A percentile compares a stretch with the other conserved stretches of the same genome.
These are phyloP conservation scores for Argopecten irradians DNA, from an alignment of 1,140 invertebrate genomes.

Conservation along the genomic window DNA sequence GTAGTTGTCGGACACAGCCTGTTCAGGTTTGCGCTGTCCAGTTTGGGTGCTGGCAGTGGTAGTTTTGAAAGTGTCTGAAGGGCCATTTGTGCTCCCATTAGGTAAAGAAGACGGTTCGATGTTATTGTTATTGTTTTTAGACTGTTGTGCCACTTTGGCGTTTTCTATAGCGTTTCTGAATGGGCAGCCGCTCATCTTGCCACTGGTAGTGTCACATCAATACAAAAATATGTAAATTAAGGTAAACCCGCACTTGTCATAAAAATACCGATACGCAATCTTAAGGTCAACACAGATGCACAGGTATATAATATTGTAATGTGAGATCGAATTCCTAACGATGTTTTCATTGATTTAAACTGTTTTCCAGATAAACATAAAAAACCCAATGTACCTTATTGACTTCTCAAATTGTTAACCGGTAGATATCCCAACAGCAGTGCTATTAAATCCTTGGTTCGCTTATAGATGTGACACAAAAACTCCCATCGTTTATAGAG, in stretches of 20 bases:
- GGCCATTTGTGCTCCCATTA: not conserved
- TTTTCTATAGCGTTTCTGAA: conserved; percentile 18
- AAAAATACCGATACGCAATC: not conserved
- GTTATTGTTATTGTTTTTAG: conserved; percentile 11
- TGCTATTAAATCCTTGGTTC: not conserved
- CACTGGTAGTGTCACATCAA: not conserved
- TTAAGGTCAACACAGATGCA: not conserved
- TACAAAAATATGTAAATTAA: not conserved
- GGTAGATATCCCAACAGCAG: not conserved
- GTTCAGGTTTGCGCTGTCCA: not conserved
- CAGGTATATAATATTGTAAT: not conserved
- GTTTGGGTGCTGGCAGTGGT: not conserved
- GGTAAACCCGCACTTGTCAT: not conserved
- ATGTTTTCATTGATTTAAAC: not conserved
- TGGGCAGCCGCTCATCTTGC: not conserved
- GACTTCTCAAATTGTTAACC: not conserved
- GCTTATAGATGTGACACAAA: not conserved
- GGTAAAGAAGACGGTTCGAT: not conserved
- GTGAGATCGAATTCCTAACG: not conserved
- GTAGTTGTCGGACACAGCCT: not conserved
- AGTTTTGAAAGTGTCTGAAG: not conserved
- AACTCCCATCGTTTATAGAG: not conserved
- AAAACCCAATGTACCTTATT: not conserved
- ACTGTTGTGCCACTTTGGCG: not conserved
- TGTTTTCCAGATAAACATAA: not conserved